Evolutionary conservation across 1,140 invertebrate genomes (phyloP).

Genomic region (Zaprionus inermis): DNA sequence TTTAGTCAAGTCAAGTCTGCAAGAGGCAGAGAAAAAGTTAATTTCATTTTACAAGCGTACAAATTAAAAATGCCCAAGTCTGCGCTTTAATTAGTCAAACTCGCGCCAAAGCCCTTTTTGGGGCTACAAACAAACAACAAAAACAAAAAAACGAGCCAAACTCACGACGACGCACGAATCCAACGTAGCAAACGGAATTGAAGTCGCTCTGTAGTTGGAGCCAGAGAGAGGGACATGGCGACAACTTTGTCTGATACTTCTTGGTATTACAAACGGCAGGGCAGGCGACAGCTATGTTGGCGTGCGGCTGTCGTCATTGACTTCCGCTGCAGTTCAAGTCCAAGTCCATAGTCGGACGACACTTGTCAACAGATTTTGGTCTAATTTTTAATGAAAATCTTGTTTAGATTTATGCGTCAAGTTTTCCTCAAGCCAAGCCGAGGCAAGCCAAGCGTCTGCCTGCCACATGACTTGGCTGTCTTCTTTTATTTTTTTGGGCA

Average conservation of each 20-base stretch:
- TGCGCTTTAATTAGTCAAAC: constrained; percentile 83
- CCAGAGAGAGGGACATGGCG: constrained; percentile 55
- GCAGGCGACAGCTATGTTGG: constrained; percentile 25
- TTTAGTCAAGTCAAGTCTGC: too few relatives aligned
- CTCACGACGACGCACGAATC: constrained; percentile 66
- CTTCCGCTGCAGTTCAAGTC: constrained; percentile 68
- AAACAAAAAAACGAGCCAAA: constrained; percentile 35
- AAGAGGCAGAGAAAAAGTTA: constrained; percentile 52
- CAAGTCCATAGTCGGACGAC: constrained; percentile 33
- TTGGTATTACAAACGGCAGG: constrained; percentile 55
- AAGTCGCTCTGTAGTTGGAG: constrained; percentile 22
- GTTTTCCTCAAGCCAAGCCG: constrained; percentile 48
- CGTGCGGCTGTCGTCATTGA: constrained; percentile 55
- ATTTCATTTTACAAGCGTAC: constrained; percentile 82
- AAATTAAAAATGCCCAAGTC: constrained; percentile 82
- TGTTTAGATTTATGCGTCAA: constrained; percentile 60
- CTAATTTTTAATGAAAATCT: constrained; percentile 73
- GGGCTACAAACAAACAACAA: constrained; percentile 54
- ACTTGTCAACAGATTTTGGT: constrained; percentile 70
- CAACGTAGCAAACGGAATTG: constrained; percentile 45
- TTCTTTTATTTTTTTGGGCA: constrained; percentile 42
- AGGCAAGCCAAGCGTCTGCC: constrained; percentile 47
- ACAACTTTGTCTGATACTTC: constrained; percentile 77
- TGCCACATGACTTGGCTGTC: constrained; percentile 59
- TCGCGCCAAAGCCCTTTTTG: constrained; percentile 79